Percentiles rank a stretch among this genome's conserved stretches.
Conservation (phyloP, 2,113 vertebrate species). For the Myrmecobius fasciatus region DNA sequence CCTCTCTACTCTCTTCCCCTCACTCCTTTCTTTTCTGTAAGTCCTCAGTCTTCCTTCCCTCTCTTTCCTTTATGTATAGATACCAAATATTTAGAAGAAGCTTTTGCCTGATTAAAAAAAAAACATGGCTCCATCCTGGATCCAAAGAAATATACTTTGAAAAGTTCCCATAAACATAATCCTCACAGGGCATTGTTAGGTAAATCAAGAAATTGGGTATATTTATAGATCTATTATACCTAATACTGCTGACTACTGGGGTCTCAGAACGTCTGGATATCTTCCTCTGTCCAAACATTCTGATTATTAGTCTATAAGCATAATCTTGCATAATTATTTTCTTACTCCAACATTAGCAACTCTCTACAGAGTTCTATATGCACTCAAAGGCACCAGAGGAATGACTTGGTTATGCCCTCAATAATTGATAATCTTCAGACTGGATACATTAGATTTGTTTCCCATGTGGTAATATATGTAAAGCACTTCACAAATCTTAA, state of each 20-base stretch:
- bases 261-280: background rate
- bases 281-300: background rate
- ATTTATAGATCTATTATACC: background rate
- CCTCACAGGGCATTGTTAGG: background rate
- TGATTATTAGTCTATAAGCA: background rate
- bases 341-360: background rate
- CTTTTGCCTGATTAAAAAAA: background rate
- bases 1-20: background rate
- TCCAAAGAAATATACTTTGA: background rate
- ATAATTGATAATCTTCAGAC: background rate
- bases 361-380: background rate
- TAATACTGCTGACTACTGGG: background rate
- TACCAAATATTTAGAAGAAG: background rate
- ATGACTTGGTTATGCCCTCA: background rate
- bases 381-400: background rate
- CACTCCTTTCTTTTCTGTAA: background rate
- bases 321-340: background rate
- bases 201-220: background rate
- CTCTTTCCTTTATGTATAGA: background rate
- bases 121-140: background rate
- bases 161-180: background rate
- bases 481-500: background rate
- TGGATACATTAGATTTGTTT: background rate
- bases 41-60: background rate
- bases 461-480: background rate